Conservation (phyloP, 2,888 invertebrate species). For the Tetranychus piercei region DNA sequence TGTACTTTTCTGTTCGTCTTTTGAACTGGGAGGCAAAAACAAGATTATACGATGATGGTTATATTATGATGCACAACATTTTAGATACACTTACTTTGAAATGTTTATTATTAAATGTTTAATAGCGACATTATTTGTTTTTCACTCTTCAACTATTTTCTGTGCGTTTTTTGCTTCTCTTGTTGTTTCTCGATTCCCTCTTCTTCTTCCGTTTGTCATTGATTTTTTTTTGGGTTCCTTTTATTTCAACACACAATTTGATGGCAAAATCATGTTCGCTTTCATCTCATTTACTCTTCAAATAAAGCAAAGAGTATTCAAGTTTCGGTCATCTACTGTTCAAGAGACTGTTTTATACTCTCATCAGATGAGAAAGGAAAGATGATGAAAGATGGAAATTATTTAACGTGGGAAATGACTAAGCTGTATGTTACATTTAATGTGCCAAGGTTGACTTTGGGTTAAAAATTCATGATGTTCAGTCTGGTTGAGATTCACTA, state of each 20-base stretch:
- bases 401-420: neutral
- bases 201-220: neutral
- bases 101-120: no score
- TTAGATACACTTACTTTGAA: no score
- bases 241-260: neutral
- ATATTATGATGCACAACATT: no score
- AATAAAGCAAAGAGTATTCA: neutral
- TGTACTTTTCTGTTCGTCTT: no score
- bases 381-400: neutral
- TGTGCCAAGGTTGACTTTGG: neutral
- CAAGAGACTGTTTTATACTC: neutral
- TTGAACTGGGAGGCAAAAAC: no score
- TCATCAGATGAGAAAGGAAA: neutral
- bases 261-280: neutral
- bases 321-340: neutral
- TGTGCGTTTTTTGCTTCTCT: no score
- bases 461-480: neutral
- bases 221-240: neutral
- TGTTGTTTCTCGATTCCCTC: no score
- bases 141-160: no score
- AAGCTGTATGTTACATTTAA: neutral
- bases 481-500: neutral
- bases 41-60: no score
- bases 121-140: no score
- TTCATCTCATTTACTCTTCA: neutral